Evolutionary conservation across 2,113 vertebrate species (phyloP), one percentile per base, ranked within the genome.

Genomic region (Microcebus lehilahytsara): DNA sequence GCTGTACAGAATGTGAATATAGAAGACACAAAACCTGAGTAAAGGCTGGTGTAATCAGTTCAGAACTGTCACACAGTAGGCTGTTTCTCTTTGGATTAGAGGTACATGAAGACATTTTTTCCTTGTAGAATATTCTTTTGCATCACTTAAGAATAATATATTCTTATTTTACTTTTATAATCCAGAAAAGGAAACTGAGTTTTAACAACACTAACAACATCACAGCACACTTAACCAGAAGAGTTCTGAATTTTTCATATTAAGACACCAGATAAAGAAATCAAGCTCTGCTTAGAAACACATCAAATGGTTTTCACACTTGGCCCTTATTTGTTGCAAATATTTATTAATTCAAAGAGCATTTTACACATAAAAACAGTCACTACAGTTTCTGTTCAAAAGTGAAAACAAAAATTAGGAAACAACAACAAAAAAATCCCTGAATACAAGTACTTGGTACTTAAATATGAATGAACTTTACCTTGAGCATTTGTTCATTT

Each of bases 401-500:
- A 86, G 40, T 67, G 22, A 75, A 78, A 95, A 89, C 23, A 71
- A 42, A 10, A 67, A 60, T 12, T 40, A 42, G 62, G 91, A 81
- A 62, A 71, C 5, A 34, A 62, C 6, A 20, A 30, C 1, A 49
- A 17, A 7, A 53, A 42, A 60, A 58, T 2, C 53, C 40, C 67
- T 12, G 3, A 27, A 75, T 71, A 27, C 23, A 42, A 17, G 42
- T 0, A 1, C 1, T 3, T 0, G 1, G 1, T 2, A 32, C n/a
- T 34, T 72, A 71, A 72, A 58, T 13, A 93, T 3, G 67, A 88
- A 85, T 12, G 17, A 96, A 40, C 88, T 95, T 98, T 97, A 99
- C 99, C 99, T 99, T 99, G 25, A 99, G 99, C 99, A 99, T 99
- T 98, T 99, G 99, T n/a, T 99, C 99, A 51, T 99, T 99, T 98